Base-by-base conservation (phyloP, 2,113 vertebrate genomes). In the Cromileptes altivelis region DNA sequence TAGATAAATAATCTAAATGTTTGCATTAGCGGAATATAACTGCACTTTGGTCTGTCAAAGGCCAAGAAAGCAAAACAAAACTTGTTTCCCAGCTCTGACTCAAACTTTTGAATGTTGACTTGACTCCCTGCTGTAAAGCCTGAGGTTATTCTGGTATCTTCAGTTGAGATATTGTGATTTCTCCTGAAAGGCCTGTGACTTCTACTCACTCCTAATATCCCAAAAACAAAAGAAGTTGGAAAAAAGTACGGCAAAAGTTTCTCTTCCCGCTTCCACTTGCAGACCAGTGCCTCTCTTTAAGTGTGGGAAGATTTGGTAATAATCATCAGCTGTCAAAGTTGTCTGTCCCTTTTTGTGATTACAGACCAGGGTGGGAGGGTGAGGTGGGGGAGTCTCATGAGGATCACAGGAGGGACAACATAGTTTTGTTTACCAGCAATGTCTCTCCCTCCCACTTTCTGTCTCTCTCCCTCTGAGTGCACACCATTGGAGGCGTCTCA, bases 401-500 rank as follows among this genome's bases (percentile, higher is more conserved):
- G 13, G 45, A 49, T 74, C 79, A 74, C 76, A 45, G 70, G 75
- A 68, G 64, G 77, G 75, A 68, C 17, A 2, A 61, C 57, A 55
- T 49, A 15, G 72, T 73, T 81, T 85, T 85, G 85, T 85, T 82
- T 82, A 45, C 49, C 40, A 64, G 45, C 52, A 19, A 30, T 49
- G 37, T 65, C 78, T 50, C 67, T 45, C 27, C 69, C 57, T 67
- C 49, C 27, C 67, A 27, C 57, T 63, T 49, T 64, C 61, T 63
- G 11, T 60, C 52, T 9, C 57, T 82, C 83, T 72, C 33, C 70
- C 65, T 87, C 79, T 79, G 75, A 84, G 82, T 88, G 85, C 74
- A 87, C 91, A 82, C 78, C 78, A 84, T 45, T 75, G 80, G 71
- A 70, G 85, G 73, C 58, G 10, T 73, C 91, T 75, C 93, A 89